Percentiles rank a stretch among this genome's conserved stretches.
These are phyloP conservation scores for Melinaea marsaeus DNA, from an alignment of 2,888 invertebrate genomes.

Conservation along the genomic window DNA sequence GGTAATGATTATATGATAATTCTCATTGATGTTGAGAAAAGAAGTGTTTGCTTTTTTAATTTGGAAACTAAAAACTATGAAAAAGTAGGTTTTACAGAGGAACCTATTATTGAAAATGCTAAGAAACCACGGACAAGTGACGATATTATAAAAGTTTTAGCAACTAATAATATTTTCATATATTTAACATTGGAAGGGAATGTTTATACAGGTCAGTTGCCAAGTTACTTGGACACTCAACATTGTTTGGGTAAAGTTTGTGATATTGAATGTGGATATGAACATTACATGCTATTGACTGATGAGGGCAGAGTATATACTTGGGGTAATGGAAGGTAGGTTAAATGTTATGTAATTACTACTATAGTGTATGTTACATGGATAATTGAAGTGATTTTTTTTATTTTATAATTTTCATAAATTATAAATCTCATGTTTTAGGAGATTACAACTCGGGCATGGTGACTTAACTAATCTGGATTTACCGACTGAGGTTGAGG, in stretches of 20 bases:
- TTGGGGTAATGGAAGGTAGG: slow-evolving; percentile 90
- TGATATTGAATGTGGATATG: slow-evolving; percentile 86
- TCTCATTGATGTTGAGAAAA: slow-evolving; percentile 41
- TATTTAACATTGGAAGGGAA: slow-evolving; percentile 51
- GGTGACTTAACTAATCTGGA: slow-evolving; percentile 81
- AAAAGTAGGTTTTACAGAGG: slow-evolving; percentile 45
- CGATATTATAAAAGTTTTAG: slow-evolving; percentile 44
- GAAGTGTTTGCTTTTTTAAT: slow-evolving; percentile 47
- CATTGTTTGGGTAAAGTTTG: slow-evolving; percentile 72
- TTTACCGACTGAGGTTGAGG: slow-evolving; percentile 82
- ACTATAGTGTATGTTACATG: too few species aligned
- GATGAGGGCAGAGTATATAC: slow-evolving; percentile 85
- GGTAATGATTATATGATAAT: slow-evolving; percentile 60
- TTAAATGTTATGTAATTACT: background rate
- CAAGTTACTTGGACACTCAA: slow-evolving; percentile 78
- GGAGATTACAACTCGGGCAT: slow-evolving; percentile 92
- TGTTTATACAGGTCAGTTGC: slow-evolving; percentile 78
- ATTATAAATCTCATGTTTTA: slow-evolving; percentile 52
- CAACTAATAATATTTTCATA: slow-evolving; percentile 46
- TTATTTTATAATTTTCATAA: slow-evolving; percentile 1
- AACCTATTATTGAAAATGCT: slow-evolving; percentile 35
- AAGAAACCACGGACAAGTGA: slow-evolving; percentile 43
- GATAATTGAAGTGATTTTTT: background rate
- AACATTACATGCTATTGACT: slow-evolving; percentile 86
- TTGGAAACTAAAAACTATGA: slow-evolving; percentile 44